These are phyloP conservation scores for Tachina lurida DNA, from an alignment of 2,888 invertebrate genomes.

Conservation along the genomic window DNA sequence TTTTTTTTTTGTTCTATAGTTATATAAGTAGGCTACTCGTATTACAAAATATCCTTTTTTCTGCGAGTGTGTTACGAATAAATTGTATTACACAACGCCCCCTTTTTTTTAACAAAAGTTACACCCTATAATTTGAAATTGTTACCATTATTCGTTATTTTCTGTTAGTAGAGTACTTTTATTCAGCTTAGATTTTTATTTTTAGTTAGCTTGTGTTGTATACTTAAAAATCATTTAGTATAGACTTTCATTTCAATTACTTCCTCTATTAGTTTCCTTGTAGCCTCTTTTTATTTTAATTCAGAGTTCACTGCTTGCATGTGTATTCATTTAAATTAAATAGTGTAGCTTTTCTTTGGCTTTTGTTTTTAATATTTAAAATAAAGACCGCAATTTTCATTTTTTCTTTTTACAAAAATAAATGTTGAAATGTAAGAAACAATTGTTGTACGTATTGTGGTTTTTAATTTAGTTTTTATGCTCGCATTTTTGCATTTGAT, in stretches of 20 bases:
- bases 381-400: constrained; percentile 44
- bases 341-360: neutral
- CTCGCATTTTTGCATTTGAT: constrained; percentile 45
- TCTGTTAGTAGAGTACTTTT: constrained; percentile 13
- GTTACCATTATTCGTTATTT: constrained; percentile 35
- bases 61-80: constrained; percentile 48
- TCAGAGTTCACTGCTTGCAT: constrained; percentile 26
- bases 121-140: constrained; percentile 61
- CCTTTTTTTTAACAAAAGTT: constrained; percentile 31
- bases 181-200: constrained; percentile 5
- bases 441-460: constrained; percentile 55
- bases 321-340: constrained; percentile 59
- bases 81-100: constrained; percentile 55
- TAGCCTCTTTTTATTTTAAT: constrained; percentile 1
- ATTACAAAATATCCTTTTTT: neutral
- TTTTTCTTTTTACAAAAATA: constrained; percentile 15
- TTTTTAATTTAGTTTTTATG: constrained; percentile 64
- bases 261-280: constrained; percentile 56
- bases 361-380: constrained; percentile 2
- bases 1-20: too few relatives aligned
- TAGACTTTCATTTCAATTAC: constrained; percentile 67
- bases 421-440: constrained; percentile 41
- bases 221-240: constrained; percentile 68
- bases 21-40: too few relatives aligned
- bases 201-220: constrained; percentile 39